A percentile compares a stretch with the other conserved stretches of the same genome.
phyloP scores from a whole-genome alignment of 2,888 invertebrate genomes.

The Agelastica alni region DNA sequence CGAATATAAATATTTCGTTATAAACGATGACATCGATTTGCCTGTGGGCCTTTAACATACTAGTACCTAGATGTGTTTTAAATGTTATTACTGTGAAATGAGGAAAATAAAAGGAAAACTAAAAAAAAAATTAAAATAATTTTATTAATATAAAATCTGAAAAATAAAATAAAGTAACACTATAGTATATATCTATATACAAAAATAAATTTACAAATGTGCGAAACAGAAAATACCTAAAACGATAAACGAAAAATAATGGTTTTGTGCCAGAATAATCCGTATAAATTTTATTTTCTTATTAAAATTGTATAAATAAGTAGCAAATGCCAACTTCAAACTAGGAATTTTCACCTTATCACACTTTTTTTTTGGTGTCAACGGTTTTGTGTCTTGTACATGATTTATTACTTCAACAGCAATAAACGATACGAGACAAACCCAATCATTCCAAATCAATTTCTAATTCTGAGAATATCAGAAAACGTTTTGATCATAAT shows the following conservation, averaged over 20 bases:
- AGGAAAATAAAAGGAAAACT: conserved; percentile 8
- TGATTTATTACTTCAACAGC: too few relatives aligned
- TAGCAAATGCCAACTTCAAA: conserved; percentile 1
- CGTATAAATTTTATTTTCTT: not conserved
- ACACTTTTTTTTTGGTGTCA: too few relatives aligned
- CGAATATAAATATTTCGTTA: too few relatives aligned
- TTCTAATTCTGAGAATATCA: too few relatives aligned
- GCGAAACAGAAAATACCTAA: conserved; percentile 4
- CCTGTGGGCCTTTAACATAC: too few relatives aligned
- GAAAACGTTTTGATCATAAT: too few relatives aligned
- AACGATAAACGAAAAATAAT: conserved; percentile 3
- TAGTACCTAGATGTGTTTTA: too few relatives aligned
- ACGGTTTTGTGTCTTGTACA: too few relatives aligned
- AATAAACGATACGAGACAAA: too few relatives aligned
- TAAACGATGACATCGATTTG: too few relatives aligned
- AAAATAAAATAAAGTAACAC: conserved; percentile 22
- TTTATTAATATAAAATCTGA: conserved; percentile 27
- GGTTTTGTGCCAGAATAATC: too few relatives aligned
- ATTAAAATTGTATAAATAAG: not conserved
- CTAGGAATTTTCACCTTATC: not conserved
- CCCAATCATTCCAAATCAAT: too few relatives aligned
- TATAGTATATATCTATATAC: conserved; percentile 21
- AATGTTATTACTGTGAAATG: not conserved
- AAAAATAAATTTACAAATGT: conserved; percentile 24
- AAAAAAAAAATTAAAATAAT: conserved; percentile 21